A percentile compares a stretch with the other conserved stretches of the same genome.
phyloP scores from a whole-genome alignment of 2,888 invertebrate genomes.

The Odontomyia ornata region DNA sequence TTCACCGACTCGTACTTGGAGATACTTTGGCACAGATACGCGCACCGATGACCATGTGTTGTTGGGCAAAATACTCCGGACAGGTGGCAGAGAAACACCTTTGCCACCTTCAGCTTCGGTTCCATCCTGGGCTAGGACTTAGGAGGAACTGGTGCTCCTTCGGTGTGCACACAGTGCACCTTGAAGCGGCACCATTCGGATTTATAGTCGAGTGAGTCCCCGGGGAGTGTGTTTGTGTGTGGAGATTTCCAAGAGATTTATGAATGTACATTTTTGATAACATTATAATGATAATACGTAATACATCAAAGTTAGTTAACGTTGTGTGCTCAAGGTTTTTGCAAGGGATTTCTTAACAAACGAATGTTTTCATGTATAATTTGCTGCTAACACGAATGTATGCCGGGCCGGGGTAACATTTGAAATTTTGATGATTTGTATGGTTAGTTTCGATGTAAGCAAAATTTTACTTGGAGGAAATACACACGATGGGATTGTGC shows the following conservation, averaged over 20 bases:
- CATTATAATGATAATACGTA: slow-evolving; percentile 34
- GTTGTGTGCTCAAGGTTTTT: background rate
- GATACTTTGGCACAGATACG: too few species aligned
- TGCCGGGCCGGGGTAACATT: too few species aligned
- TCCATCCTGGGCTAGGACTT: background rate
- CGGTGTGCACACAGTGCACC: background rate
- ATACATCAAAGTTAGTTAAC: slow-evolving; percentile 30
- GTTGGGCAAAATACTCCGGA: slow-evolving; percentile 16
- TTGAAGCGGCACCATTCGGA: background rate
- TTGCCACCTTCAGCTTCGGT: background rate
- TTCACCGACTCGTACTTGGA: background rate
- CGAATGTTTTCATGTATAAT: too few species aligned
- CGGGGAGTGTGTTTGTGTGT: background rate
- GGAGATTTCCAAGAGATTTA: slow-evolving; percentile 30
- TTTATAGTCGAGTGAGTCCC: background rate
- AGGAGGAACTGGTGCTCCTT: too few species aligned
- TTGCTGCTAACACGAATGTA: too few species aligned
- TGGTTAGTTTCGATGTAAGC: too few species aligned
- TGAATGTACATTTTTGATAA: slow-evolving; percentile 31
- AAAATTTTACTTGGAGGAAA: too few species aligned
- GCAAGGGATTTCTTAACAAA: too few species aligned
- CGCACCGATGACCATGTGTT: slow-evolving; percentile 3
- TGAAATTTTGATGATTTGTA: too few species aligned
- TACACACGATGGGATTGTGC: too few species aligned
- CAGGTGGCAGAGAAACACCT: slow-evolving; percentile 36